Base-by-base conservation (phyloP, 2,888 invertebrate genomes). In the Nomada ferruginata region DNA sequence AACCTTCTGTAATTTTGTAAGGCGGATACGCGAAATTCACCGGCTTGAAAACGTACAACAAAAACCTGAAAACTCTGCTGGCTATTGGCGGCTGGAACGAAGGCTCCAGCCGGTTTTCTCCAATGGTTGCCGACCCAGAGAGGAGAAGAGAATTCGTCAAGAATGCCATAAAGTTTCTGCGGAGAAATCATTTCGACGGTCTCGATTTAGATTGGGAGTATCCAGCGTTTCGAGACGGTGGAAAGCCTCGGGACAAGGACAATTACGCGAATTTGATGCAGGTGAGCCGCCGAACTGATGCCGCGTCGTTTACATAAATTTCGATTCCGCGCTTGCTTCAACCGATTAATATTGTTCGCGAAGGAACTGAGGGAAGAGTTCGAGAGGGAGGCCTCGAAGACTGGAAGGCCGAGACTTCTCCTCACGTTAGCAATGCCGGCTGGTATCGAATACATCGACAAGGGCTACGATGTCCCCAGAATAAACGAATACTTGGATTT, bases 51-150 rank as follows among this genome's bases (percentile, higher is more conserved):
- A 97, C 98, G 0, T 98, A 98, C 95, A 98, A 98, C 94, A 98
- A 97, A 93, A 96, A 97, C 84, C 93, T 98, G 91, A 98, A 98
- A 94, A 98, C 98, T 0, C 94, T 98, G 94, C 95, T 98, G 87
- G 98, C 98, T 13, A 97, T 98, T 89, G 98, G 98, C 1, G 96
- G 98, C 0, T 98, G 98, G 98, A 98, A 98, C 94, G 98, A 98
- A 93, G 98, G 98, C 20, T 98, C 98, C 0, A 95, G 96, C 20
- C 94, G 96, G 81, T 98, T 98, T 94, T 98, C 98, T 0, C 96
- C 97, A n/a, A 95, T 98, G 95, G 98, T 98, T 1, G 97, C 97
- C 1, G 96, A 96, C 88, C 92, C 96, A 2, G 97, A 97, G 53
- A 95, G 96, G 83, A 95, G 98, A 82, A 96, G 96, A 91, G 96